Evolutionary conservation across 2,113 vertebrate genomes (phyloP).

Genomic region (Oxyura jamaicensis): DNA sequence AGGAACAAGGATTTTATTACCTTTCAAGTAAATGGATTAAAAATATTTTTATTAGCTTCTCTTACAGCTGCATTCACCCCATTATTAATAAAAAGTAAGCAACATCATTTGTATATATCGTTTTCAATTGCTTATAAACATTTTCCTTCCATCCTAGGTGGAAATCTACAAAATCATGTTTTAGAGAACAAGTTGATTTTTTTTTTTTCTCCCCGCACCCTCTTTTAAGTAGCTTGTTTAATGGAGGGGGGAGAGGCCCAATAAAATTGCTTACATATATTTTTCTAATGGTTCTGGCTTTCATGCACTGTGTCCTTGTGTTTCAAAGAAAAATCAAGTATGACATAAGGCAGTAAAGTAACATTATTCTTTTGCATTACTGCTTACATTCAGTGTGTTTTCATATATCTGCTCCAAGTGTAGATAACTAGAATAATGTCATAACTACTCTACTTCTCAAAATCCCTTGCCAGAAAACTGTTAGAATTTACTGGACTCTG

Average conservation of each 20-base stretch:
- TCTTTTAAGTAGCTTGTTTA: not conserved
- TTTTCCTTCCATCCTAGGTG: not conserved
- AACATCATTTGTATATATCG: not conserved
- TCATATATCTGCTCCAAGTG: not conserved
- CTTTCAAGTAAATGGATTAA: slow-evolving; percentile 30
- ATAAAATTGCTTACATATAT: not conserved
- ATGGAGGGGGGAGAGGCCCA: not conserved
- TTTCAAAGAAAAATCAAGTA: not conserved
- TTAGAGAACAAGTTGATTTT: not conserved
- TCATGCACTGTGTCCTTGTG: not conserved
- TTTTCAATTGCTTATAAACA: not conserved
- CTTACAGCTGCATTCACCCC: not conserved
- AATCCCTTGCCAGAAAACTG: not conserved
- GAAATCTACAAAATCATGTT: not conserved
- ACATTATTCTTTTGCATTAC: not conserved
- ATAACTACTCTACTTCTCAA: not conserved
- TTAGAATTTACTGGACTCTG: not conserved
- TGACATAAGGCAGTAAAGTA: not conserved
- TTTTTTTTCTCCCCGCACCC: not conserved
- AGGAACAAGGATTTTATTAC: slow-evolving; percentile 14
- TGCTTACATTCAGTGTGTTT: not conserved
- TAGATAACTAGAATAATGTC: not conserved
- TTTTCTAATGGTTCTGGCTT: not conserved
- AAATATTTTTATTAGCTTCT: slow-evolving; percentile 32
- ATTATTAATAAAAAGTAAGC: not conserved